Percentiles rank a stretch among this genome's conserved stretches.
Evolutionary conservation across 2,113 vertebrate species (phyloP).

Genomic region (Microtus oregoni): DNA sequence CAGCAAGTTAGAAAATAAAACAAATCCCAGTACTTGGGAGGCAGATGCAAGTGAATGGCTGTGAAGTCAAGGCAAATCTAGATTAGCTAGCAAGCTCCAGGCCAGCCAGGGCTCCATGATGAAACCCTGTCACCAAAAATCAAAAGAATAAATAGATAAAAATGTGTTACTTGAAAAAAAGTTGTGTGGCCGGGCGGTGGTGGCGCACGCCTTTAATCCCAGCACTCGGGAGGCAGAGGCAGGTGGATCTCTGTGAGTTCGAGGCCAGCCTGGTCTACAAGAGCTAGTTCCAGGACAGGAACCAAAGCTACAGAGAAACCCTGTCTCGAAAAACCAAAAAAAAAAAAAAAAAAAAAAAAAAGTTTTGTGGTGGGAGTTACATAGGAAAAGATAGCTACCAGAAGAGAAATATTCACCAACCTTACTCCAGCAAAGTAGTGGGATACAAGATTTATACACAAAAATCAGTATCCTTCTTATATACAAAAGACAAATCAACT

Average conservation of each 20-base stretch:
- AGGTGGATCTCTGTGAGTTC: no score
- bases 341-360: not conserved
- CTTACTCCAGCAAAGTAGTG: not conserved
- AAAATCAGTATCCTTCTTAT: not conserved
- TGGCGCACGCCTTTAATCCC: no score
- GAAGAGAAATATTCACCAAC: not conserved
- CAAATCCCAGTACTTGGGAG: not conserved
- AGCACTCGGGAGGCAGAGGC: no score
- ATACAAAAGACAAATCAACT: not conserved
- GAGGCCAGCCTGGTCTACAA: no score
- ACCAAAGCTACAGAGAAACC: no score
- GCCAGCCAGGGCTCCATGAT: not conserved
- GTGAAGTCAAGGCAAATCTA: not conserved
- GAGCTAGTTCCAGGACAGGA: no score
- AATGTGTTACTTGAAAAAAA: not conserved
- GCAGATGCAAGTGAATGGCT: not conserved
- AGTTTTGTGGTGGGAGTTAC: not conserved
- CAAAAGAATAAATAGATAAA: not conserved
- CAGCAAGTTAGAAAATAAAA: not conserved
- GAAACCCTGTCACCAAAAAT: not conserved
- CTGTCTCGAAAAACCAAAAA: no score
- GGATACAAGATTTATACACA: not conserved
- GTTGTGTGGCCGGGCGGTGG: no score
- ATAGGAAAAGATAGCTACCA: not conserved
- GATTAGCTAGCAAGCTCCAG: not conserved